These are phyloP conservation scores for Bujurquina vittata DNA, from an alignment of 2,113 vertebrate species.

Conservation along the genomic window DNA sequence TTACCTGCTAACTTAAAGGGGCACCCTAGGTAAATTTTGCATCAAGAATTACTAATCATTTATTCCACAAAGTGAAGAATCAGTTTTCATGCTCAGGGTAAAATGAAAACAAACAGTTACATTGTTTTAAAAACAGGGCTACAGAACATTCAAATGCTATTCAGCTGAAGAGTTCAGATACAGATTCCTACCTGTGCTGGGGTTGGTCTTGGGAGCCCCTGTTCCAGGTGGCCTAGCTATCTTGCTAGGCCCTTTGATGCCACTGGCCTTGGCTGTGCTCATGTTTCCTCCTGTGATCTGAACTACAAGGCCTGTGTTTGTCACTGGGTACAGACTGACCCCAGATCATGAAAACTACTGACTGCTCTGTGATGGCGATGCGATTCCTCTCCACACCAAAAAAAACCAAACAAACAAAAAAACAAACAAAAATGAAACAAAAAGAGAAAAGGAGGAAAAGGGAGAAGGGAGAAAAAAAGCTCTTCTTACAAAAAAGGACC, in stretches of 20 bases:
- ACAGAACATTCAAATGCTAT: neutral
- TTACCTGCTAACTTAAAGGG: neutral
- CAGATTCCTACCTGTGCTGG: conserved; percentile 77
- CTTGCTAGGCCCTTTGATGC: conserved; percentile 94
- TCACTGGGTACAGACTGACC: conserved; percentile 51
- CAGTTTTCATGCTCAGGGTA: neutral
- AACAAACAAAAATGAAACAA: conserved; percentile 14
- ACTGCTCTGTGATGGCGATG: conserved; percentile 28
- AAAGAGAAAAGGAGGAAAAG: conserved; percentile 59
- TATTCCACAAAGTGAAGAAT: neutral
- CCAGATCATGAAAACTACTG: conserved; percentile 74
- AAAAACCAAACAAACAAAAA: neutral
- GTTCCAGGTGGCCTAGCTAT: conserved; percentile 84
- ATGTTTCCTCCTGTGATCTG: conserved; percentile 78
- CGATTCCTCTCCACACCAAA: conserved; percentile 16
- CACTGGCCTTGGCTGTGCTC: conserved; percentile 93
- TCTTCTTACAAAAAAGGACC: conserved; percentile 39
- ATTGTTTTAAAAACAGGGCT: neutral
- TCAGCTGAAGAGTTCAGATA: neutral
- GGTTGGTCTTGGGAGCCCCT: conserved; percentile 80
- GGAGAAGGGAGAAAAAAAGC: conserved; percentile 40
- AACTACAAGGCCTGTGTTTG: conserved; percentile 60
- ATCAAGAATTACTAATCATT: neutral
- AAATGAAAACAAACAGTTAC: neutral
- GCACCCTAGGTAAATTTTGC: neutral